Evolutionary conservation across 2,113 vertebrate species (phyloP), one percentile per base, ranked within the genome.

Genomic region (Carettochelys insculpta): DNA sequence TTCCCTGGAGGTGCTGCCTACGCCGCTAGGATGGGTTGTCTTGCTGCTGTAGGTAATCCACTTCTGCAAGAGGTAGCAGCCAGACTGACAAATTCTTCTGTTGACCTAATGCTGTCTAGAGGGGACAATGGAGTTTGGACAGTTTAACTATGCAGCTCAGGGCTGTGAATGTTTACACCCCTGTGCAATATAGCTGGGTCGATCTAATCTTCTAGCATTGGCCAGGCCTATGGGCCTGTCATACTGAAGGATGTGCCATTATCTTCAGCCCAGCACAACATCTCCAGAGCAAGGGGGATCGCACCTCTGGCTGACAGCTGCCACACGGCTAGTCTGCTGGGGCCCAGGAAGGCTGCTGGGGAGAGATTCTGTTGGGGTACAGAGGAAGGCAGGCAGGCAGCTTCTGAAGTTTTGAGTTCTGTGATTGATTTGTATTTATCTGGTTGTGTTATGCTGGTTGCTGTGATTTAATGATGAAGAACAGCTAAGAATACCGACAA

Each of bases 331-430:
- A 50, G 29, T 53, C 0, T 0, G 51, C 82, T 43, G 10, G 83
- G 25, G 25, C 25, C 38, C 2, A 20, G 17, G 61, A 34, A 20
- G n/a, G 34, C 68, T 71, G n/a, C 47, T 80, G 86, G 8, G 45
- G 34, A 50, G 71, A 24, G 27, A n/a, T 9, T 27, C 76, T 50
- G 25, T 1, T 52, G 82, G 50, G 88, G n/a, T n/a, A 29, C 48
- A 3, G 41, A 38, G 61, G 61, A 68, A 38, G 61, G 19, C 38
- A 38, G n/a, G 13, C 31, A 34, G 51, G 14, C 1, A 1, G 5
- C 24, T 80, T 0, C 0, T 41, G 48, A 29, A 13, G 10, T 1
- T 61, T 85, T 93, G 29, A 90, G 77, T 3, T 9, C 11, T 0
- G 4, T 2, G 2, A 41, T 38, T 77, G 10, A 0, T 19, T 3